These are phyloP conservation scores for Bellardia bayeri DNA, from an alignment of 2,888 invertebrate species.

Conservation along the genomic window DNA sequence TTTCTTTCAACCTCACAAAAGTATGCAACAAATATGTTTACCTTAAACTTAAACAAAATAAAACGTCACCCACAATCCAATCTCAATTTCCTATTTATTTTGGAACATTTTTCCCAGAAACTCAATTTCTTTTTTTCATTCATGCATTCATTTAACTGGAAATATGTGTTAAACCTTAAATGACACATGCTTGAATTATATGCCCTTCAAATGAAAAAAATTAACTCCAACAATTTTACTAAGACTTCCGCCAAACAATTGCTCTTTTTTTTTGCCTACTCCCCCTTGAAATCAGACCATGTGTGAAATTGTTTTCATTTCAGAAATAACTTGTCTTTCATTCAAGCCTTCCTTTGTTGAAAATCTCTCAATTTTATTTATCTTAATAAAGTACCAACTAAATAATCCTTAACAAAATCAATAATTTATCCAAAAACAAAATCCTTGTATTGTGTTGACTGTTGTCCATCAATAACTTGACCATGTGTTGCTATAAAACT, in stretches of 20 bases:
- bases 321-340: neutral
- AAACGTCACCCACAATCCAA: neutral
- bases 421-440: neutral
- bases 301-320: conserved; percentile 43
- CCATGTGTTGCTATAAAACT: neutral
- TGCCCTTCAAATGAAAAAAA: neutral
- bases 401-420: conserved; percentile 2
- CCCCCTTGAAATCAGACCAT: conserved; percentile 1
- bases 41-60: neutral
- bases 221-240: neutral
- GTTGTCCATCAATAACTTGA: conserved; percentile 19
- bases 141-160: neutral
- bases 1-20: neutral
- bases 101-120: neutral
- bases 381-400: neutral
- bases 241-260: conserved; percentile 3
- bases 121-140: conserved; percentile 1
- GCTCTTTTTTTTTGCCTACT: neutral
- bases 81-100: conserved; percentile 3
- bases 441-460: conserved; percentile 8
- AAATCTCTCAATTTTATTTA: conserved; percentile 11
- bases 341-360: neutral
- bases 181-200: conserved; percentile 3
- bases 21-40: neutral
- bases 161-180: neutral